Conservation (phyloP, 2,888 invertebrate genomes). For the Drosophila siamana region DNA sequence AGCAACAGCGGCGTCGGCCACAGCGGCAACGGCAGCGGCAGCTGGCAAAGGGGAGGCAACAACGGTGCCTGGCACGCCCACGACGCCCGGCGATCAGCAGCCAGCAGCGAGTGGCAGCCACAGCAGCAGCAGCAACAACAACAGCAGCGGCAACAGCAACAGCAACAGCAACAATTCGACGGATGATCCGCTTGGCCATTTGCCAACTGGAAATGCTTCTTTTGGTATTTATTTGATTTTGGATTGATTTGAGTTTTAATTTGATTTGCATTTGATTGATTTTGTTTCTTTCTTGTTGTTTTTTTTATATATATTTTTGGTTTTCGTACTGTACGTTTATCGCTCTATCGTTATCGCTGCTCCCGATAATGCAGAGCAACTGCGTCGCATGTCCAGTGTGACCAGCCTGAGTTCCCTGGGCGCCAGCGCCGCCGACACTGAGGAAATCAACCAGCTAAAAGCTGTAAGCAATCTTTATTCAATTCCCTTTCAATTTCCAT, state of each 20-base stretch:
- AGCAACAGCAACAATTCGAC: conserved; percentile 51
- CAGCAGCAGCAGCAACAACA: conserved; percentile 35
- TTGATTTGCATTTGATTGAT: conserved; percentile 31
- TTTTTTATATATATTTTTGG: conserved; percentile 34
- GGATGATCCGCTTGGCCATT: conserved; percentile 80
- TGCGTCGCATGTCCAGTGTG: conserved; percentile 85
- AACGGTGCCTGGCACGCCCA: conserved; percentile 17
- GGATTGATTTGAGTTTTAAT: conserved; percentile 25
- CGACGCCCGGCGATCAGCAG: conserved; percentile 24
- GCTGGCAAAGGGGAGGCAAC: conserved; percentile 5
- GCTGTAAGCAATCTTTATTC: conserved; percentile 83
- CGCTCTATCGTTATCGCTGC: conserved; percentile 25
- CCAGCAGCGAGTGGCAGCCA: conserved; percentile 34
- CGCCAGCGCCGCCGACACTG: conserved; percentile 76
- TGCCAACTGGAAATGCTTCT: conserved; percentile 81
- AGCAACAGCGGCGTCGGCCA: conserved; percentile 26
- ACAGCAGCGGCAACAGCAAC: conserved; percentile 34
- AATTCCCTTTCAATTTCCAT: background rate
- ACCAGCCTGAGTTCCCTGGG: conserved; percentile 66
- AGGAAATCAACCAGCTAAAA: conserved; percentile 85
- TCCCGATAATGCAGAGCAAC: conserved; percentile 67
- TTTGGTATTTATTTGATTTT: conserved; percentile 76
- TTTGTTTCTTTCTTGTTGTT: conserved; percentile 29
- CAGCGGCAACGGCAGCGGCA: conserved; percentile 36
- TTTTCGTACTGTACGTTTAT: conserved; percentile 34